A percentile compares a stretch with the other conserved stretches of the same genome.
Conservation (phyloP, 2,888 invertebrate species). For the Drosophila meridiana region DNA sequence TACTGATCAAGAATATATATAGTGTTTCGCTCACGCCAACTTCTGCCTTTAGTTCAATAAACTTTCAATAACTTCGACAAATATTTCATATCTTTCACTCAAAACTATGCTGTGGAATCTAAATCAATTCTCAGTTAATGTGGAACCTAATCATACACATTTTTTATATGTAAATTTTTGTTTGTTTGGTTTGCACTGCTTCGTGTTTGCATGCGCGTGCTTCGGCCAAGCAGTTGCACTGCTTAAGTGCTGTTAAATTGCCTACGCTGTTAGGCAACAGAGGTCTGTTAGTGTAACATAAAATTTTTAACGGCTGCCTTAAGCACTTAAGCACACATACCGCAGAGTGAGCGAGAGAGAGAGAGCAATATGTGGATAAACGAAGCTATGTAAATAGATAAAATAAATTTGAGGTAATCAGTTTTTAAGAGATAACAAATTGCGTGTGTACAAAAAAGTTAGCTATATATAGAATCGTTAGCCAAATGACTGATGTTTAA, state of each 20-base stretch:
- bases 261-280: slow-evolving; percentile 5
- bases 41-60: background rate
- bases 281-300: background rate
- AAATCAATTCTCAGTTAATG: background rate
- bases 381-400: background rate
- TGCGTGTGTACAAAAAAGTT: background rate
- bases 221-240: slow-evolving; percentile 21
- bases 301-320: background rate
- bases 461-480: background rate
- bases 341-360: background rate
- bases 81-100: background rate
- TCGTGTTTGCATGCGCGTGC: background rate
- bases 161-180: background rate
- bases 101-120: background rate
- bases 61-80: background rate
- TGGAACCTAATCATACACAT: background rate
- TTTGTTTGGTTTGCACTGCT: slow-evolving; percentile 12
- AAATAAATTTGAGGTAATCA: background rate
- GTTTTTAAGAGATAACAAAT: background rate
- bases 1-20: background rate
- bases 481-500: background rate
- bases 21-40: background rate
- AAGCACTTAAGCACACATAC: slow-evolving; percentile 1
- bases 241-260: slow-evolving; percentile 13
- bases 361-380: background rate